These are phyloP conservation scores for Cryptocheilus praepositus DNA, from an alignment of 2,888 invertebrate species.

Conservation along the genomic window DNA sequence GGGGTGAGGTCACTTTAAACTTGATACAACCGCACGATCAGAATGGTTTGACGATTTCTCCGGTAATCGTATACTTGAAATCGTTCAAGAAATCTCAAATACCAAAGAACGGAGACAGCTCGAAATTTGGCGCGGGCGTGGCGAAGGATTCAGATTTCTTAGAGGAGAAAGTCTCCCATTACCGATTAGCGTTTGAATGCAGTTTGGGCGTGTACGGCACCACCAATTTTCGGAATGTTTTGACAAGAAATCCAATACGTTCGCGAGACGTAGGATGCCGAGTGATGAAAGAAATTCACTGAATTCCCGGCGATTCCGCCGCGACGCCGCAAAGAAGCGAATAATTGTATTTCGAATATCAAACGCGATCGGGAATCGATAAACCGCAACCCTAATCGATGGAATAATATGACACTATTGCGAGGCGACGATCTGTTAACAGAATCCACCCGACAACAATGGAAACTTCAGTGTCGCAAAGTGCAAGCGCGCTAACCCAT, in stretches of 20 bases:
- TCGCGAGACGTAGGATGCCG: conserved; percentile 11
- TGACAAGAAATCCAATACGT: conserved; percentile 66
- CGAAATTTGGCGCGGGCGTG: conserved; percentile 35
- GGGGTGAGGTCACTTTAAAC: no score
- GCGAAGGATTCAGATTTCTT: conserved; percentile 48
- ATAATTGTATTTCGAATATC: no score
- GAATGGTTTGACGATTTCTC: no score
- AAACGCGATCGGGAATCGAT: no score
- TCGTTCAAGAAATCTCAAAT: not conserved
- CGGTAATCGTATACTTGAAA: conserved; percentile 10
- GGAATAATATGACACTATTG: not conserved
- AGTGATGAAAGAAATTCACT: conserved; percentile 3
- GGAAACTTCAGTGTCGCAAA: conserved; percentile 10
- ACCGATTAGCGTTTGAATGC: conserved; percentile 68
- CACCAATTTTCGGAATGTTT: conserved; percentile 61
- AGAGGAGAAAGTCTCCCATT: conserved; percentile 65
- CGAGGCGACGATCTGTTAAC: conserved; percentile 6
- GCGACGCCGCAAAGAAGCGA: not conserved
- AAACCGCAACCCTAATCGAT: no score
- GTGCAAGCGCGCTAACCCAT: conserved; percentile 4
- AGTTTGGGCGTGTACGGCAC: conserved; percentile 36
- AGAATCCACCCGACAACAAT: conserved; percentile 8
- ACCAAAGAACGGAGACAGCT: not conserved
- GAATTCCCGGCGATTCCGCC: not conserved
- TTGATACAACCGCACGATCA: no score